Percentiles rank a stretch among this genome's conserved stretches.
Conservation (phyloP, 2,797 vertebrate species). For the Artibeus jamaicensis region DNA sequence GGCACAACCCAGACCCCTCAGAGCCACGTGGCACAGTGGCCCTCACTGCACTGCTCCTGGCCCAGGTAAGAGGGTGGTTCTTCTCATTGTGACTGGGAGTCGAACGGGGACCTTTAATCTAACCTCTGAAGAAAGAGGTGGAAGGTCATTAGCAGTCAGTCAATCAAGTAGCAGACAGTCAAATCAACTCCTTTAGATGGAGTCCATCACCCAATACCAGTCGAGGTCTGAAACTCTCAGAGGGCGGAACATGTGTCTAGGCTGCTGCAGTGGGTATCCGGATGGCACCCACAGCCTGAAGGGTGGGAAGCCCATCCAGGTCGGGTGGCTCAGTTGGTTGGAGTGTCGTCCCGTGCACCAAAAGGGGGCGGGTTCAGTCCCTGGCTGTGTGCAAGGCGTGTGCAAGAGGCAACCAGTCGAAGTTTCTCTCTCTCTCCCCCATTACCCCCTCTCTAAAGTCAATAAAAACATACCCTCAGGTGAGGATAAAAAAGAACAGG, state of each 20-base stretch:
- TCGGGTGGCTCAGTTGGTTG: background rate
- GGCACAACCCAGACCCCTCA: background rate
- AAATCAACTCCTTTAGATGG: background rate
- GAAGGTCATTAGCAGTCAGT: background rate
- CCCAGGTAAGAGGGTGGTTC: background rate
- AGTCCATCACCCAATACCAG: fast-evolving
- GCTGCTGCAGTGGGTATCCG: background rate
- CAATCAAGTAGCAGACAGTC: background rate
- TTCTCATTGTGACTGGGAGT: background rate
- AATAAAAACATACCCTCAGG: background rate
- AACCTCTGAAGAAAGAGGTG: background rate
- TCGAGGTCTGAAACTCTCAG: fast-evolving
- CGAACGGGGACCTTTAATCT: background rate
- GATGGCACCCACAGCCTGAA: background rate
- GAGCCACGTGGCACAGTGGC: fast-evolving
- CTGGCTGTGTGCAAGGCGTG: background rate
- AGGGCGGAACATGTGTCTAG: background rate
- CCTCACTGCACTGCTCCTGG: background rate
- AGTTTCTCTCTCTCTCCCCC: background rate
- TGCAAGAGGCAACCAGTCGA: background rate
- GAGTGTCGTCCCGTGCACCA: background rate
- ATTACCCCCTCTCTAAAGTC: background rate
- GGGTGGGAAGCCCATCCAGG: background rate
- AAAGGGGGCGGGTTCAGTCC: background rate
- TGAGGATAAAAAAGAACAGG: background rate